A percentile compares a stretch with the other conserved stretches of the same genome.
These are phyloP conservation scores for Trachelus stipa DNA, from an alignment of 2,888 invertebrate species.

Conservation along the genomic window DNA sequence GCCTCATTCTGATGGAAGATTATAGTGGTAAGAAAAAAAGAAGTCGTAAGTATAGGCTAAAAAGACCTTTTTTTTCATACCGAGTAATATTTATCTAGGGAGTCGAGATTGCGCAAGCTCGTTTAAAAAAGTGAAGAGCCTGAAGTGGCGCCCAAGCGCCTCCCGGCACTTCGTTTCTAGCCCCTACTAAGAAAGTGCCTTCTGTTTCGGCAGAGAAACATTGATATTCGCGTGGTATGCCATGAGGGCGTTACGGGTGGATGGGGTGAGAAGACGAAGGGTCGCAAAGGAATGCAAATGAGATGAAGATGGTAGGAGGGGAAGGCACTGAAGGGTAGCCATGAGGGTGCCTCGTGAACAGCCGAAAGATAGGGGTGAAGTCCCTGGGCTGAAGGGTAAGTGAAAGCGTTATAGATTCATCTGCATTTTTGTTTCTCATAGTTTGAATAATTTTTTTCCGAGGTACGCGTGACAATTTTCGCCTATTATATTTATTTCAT, in stretches of 20 bases:
- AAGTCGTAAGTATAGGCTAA: too few relatives aligned
- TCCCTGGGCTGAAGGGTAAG: conserved; percentile 24
- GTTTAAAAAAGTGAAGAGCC: background rate
- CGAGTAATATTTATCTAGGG: background rate
- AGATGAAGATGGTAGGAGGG: conserved; percentile 25
- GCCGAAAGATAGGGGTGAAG: conserved; percentile 16
- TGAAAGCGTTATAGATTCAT: conserved; percentile 41
- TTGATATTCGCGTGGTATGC: conserved; percentile 36
- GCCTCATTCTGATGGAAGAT: too few relatives aligned
- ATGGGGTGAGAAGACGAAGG: conserved; percentile 34
- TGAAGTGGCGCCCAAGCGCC: background rate
- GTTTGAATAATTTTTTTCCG: conserved; percentile 22
- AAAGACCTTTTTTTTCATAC: background rate
- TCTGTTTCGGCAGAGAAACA: conserved; percentile 30
- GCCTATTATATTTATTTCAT: background rate
- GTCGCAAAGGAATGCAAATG: conserved; percentile 45
- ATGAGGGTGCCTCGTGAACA: conserved; percentile 12
- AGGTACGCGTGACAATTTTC: background rate
- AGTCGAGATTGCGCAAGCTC: background rate
- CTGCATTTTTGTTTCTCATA: conserved; percentile 29
- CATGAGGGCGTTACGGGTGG: conserved; percentile 24
- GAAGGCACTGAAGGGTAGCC: conserved; percentile 8
- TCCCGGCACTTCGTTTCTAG: background rate
- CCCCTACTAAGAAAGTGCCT: background rate
- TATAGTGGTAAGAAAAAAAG: too few relatives aligned